These are phyloP conservation scores for Aphelenchoides avenae DNA, from an alignment of 1,140 invertebrate species.

Conservation along the genomic window DNA sequence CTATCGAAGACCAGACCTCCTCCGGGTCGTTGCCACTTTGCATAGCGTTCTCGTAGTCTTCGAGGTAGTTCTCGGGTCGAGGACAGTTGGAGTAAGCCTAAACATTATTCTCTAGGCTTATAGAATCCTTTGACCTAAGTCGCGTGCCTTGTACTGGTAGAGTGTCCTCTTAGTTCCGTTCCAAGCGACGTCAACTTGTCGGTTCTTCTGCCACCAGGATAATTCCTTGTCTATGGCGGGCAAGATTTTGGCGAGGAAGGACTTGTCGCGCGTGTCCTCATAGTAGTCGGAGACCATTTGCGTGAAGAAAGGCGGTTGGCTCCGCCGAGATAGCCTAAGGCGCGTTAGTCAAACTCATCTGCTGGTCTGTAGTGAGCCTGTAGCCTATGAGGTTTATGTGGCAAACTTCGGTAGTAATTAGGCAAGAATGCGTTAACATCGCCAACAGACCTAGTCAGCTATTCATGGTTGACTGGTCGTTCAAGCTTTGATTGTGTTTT, in stretches of 20 bases:
- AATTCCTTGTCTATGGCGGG: constrained; percentile 48
- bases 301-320: constrained; percentile 78
- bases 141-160: constrained; percentile 25
- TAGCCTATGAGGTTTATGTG: too few relatives aligned
- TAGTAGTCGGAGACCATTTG: constrained; percentile 76
- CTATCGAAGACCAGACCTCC: constrained; percentile 31
- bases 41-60: constrained; percentile 32
- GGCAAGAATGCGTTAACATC: too few relatives aligned
- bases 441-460: too few relatives aligned
- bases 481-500: too few relatives aligned
- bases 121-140: not conserved
- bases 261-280: constrained; percentile 66
- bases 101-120: constrained; percentile 6
- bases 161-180: constrained; percentile 2
- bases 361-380: too few relatives aligned
- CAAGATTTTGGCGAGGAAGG: constrained; percentile 32
- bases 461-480: too few relatives aligned
- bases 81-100: constrained; percentile 32
- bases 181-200: constrained; percentile 16
- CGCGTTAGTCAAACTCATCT: too few relatives aligned
- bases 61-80: constrained; percentile 32
- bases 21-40: constrained; percentile 4
- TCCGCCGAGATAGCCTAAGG: constrained; percentile 62
- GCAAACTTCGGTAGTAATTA: too few relatives aligned
- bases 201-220: constrained; percentile 43